phyloP scores from a whole-genome alignment of 2,888 invertebrate species.

The Drosophila leonis region DNA sequence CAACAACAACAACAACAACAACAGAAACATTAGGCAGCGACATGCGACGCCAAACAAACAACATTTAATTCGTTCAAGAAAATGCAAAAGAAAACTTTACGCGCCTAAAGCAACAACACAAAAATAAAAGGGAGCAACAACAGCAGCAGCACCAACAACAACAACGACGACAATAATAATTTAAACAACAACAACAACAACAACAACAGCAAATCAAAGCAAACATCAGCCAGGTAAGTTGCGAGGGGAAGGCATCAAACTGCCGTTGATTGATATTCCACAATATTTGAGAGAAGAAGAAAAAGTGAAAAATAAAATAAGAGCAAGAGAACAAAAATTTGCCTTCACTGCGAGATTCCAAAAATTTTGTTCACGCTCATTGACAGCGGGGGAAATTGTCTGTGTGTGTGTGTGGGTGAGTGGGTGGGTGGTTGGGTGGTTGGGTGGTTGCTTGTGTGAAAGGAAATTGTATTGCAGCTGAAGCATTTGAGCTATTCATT shows the following conservation, averaged over 20 bases:
- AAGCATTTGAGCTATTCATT: slow-evolving; percentile 58
- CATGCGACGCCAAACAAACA: slow-evolving; percentile 54
- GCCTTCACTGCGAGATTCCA: slow-evolving; percentile 43
- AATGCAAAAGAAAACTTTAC: slow-evolving; percentile 48
- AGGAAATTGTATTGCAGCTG: slow-evolving; percentile 41
- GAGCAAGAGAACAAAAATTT: slow-evolving; percentile 30
- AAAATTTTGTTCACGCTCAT: slow-evolving; percentile 50
- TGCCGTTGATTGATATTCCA: slow-evolving; percentile 60
- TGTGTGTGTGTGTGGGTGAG: background rate
- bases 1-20: slow-evolving; percentile 24
- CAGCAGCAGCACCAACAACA: slow-evolving; percentile 22
- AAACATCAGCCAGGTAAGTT: slow-evolving; percentile 52
- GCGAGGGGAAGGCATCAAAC: slow-evolving; percentile 13
- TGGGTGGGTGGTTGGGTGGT: slow-evolving; percentile 1
- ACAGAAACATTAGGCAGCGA: slow-evolving; percentile 18
- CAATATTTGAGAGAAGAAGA: slow-evolving; percentile 36
- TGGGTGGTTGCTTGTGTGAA: slow-evolving; percentile 11
- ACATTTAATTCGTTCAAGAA: slow-evolving; percentile 40
- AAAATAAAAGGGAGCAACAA: slow-evolving; percentile 46
- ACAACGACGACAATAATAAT: slow-evolving; percentile 35
- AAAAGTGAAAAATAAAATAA: background rate
- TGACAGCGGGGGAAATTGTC: slow-evolving; percentile 38
- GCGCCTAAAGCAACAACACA: slow-evolving; percentile 58
- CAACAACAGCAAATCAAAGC: slow-evolving; percentile 23
- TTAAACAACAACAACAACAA: slow-evolving; percentile 27